phyloP scores from a whole-genome alignment of 2,888 invertebrate species.

The Cerastoderma edule region DNA sequence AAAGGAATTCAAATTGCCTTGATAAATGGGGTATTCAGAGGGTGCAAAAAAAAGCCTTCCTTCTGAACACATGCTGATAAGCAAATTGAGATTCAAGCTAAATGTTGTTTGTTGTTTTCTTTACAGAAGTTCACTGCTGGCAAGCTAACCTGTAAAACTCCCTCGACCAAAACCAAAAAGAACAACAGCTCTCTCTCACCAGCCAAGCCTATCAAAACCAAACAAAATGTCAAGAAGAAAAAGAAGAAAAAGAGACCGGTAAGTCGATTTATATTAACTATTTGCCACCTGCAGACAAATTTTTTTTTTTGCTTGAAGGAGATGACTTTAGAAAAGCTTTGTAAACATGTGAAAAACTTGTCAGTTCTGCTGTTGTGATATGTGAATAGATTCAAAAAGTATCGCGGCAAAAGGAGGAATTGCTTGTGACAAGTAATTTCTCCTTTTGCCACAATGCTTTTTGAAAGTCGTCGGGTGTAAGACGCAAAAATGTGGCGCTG shows the following conservation, averaged over 20 bases:
- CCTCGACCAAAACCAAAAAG: conserved; percentile 30
- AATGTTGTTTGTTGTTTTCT: conserved; percentile 1
- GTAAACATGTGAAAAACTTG: no score
- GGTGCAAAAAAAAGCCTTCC: no score
- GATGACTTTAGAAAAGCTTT: conserved; percentile 4
- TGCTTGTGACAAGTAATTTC: neutral
- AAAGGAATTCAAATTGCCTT: no score
- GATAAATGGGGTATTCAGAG: no score
- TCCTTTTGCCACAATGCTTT: conserved; percentile 1
- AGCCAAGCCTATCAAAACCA: conserved; percentile 31
- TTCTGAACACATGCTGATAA: no score
- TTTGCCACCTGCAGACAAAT: no score
- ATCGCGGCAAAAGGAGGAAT: neutral
- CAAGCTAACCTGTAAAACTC: conserved; percentile 49
- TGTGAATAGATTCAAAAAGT: no score
- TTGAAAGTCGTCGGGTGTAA: no score
- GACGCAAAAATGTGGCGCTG: no score
- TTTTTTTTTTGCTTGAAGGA: neutral
- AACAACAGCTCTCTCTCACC: conserved; percentile 53
- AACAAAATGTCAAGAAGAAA: conserved; percentile 39
- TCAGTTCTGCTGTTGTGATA: no score
- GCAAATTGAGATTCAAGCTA: neutral
- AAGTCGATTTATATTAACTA: no score
- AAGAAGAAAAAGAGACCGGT: conserved; percentile 27
- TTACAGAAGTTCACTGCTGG: conserved; percentile 58